phyloP scores from a whole-genome alignment of 92 coral and sea anemone genomes.

The Heliopora coerulea region DNA sequence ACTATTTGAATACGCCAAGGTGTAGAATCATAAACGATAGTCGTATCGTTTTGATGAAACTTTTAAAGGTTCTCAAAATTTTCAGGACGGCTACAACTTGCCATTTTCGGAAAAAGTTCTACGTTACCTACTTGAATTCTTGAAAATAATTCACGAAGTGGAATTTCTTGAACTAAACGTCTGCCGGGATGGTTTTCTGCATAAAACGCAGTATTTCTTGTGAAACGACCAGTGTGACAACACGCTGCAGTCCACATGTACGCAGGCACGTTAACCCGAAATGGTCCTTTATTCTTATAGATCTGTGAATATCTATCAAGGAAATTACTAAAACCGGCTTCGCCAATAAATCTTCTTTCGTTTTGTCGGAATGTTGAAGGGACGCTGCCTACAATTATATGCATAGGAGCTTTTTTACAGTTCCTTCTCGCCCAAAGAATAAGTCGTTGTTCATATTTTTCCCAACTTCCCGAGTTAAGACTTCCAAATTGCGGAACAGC shows the following conservation, averaged over 20 bases:
- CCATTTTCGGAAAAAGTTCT: constrained; percentile 32
- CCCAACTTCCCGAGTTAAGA: constrained; percentile 40
- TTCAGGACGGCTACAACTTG: no score
- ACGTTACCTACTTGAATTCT: not conserved
- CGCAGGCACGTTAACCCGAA: constrained; percentile 13
- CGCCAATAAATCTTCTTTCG: constrained; percentile 46
- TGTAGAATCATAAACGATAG: no score
- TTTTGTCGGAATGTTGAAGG: constrained; percentile 49
- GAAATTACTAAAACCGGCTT: constrained; percentile 49
- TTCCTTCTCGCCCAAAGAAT: constrained; percentile 33
- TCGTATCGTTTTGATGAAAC: no score
- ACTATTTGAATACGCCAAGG: no score
- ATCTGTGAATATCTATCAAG: constrained; percentile 18
- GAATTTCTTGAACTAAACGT: not conserved
- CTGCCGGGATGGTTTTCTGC: not conserved
- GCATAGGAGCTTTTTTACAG: constrained; percentile 48
- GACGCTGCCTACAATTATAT: constrained; percentile 50
- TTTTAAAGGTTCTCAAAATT: no score
- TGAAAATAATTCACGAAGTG: no score
- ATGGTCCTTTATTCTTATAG: not conserved
- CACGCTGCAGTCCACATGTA: constrained; percentile 24
- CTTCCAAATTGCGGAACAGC: constrained; percentile 56
- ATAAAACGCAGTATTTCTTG: constrained; percentile 1
- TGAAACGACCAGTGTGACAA: constrained; percentile 1
- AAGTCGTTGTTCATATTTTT: constrained; percentile 18